Evolutionary conservation across 2,888 invertebrate species (phyloP).

Genomic region (Parnassius orleans): DNA sequence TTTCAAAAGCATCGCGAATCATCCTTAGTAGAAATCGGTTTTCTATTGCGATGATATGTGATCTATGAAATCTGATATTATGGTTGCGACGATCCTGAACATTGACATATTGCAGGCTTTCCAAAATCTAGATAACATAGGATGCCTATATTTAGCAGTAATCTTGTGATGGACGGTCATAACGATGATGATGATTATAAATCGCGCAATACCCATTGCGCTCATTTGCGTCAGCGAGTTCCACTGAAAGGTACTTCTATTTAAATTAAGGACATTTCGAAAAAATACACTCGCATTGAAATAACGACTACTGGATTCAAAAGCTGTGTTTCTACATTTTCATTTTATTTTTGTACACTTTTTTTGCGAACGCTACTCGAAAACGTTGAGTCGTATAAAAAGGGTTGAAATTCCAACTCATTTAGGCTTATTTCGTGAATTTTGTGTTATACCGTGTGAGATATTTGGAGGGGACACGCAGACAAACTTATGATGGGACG

Average conservation of each 20-base stretch:
- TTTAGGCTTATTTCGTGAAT: slow-evolving; percentile 32
- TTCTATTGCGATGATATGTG: too few relatives aligned
- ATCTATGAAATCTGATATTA: too few relatives aligned
- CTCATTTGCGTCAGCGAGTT: background rate
- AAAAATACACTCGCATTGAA: background rate
- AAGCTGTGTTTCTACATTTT: background rate
- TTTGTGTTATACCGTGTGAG: slow-evolving; percentile 20
- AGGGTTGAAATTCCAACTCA: slow-evolving; percentile 31
- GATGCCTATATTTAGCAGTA: too few relatives aligned
- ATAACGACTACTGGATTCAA: background rate
- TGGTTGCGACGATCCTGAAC: too few relatives aligned
- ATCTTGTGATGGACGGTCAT: too few relatives aligned
- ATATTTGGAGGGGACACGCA: slow-evolving; percentile 14
- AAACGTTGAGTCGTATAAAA: slow-evolving; percentile 28
- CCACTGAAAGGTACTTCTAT: background rate
- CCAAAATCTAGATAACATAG: too few relatives aligned
- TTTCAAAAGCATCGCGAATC: too few relatives aligned
- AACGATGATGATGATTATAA: too few relatives aligned
- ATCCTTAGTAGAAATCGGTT: too few relatives aligned
- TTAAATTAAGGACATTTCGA: background rate
- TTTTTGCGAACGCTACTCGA: slow-evolving; percentile 7
- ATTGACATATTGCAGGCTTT: too few relatives aligned
- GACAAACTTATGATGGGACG: background rate
- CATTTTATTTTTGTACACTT: background rate
- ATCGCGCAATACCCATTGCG: too few relatives aligned